Base-by-base conservation (phyloP, 2,888 invertebrate species). In the Gnatocerus cornutus region DNA sequence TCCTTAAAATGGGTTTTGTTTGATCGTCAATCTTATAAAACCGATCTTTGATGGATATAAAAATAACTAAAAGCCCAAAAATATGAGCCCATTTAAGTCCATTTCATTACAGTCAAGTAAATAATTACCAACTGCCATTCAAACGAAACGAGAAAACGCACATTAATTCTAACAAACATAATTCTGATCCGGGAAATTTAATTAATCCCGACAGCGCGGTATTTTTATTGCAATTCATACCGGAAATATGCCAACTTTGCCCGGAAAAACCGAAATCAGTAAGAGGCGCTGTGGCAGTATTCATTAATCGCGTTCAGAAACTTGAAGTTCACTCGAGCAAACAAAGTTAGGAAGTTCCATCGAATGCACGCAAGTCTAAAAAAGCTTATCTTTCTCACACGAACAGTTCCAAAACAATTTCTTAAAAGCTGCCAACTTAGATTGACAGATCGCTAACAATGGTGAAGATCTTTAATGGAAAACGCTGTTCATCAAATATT, bases 361-460 rank as follows among this genome's bases (percentile, higher is more conserved):
- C 9, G 14, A 46, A 13, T 16, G 46, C 46, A 46, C 46, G 46
- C 46, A 41, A 41, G 9, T 10, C 21, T 41, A n/a, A 41, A 33
- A 33, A 41, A 41, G n/a, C 48, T 50, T 50, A 50, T 50, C 48
- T 50, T 50, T 50, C 29, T 27, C 48, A 10, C 10, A 50, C 29
- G 27, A 50, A 50, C 29, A 21, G 27, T 50, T 50, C 29, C 27
- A 27, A 50, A 50, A 27, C n/a, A 50, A 16, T 50, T 50, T 29
- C 29, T 50, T 9, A 50, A 50, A 29, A 50, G 48, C 48, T 50
- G 48, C 48, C 48, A 46, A 21, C 48, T 21, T n/a, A 7, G 48
- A 50, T 50, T 50, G 48, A 50, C 48, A 29, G 29, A 50, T 50
- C 29, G 48, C 48, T 29, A 29, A 29, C 48, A 29, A 50, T 50